phyloP scores from a whole-genome alignment of 2,888 invertebrate genomes.

The Parelbella ahira region DNA sequence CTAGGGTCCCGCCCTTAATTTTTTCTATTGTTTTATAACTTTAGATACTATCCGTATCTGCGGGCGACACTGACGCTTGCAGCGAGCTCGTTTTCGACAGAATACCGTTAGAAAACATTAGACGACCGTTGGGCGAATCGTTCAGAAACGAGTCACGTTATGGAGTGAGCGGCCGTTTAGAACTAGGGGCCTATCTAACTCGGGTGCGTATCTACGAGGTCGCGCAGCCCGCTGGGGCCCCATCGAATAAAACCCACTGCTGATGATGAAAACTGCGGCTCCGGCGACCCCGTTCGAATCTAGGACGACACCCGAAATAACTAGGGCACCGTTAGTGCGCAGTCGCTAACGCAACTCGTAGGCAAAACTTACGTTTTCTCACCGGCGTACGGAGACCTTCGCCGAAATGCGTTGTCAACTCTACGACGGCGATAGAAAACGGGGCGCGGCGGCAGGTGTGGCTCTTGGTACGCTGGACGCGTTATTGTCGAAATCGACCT shows the following conservation, averaged over 20 bases:
- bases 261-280: slow-evolving; percentile 72
- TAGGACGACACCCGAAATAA: slow-evolving; percentile 77
- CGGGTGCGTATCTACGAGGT: slow-evolving; percentile 49
- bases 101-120: slow-evolving; percentile 34
- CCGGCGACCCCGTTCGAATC: slow-evolving; percentile 66
- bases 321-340: slow-evolving; percentile 75
- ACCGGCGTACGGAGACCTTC: slow-evolving; percentile 41
- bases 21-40: slow-evolving; percentile 26
- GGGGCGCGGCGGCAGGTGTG: slow-evolving; percentile 30
- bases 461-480: slow-evolving; percentile 38
- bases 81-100: slow-evolving; percentile 27
- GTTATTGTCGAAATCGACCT: slow-evolving; percentile 59
- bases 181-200: slow-evolving; percentile 43
- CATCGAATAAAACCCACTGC: slow-evolving; percentile 63
- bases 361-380: slow-evolving; percentile 42
- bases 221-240: slow-evolving; percentile 65
- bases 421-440: neutral
- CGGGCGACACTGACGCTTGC: too few relatives aligned
- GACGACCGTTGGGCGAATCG: slow-evolving; percentile 31
- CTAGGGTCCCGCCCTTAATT: slow-evolving; percentile 22
- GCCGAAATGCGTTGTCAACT: slow-evolving; percentile 24
- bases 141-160: slow-evolving; percentile 36
- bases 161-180: slow-evolving; percentile 36
- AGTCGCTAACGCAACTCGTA: slow-evolving; percentile 62
- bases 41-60: too few relatives aligned